Evolutionary conservation across 1,140 invertebrate genomes (phyloP), one percentile per base, ranked within the genome.

Genomic region (silkworm (Bombyx mori)): DNA sequence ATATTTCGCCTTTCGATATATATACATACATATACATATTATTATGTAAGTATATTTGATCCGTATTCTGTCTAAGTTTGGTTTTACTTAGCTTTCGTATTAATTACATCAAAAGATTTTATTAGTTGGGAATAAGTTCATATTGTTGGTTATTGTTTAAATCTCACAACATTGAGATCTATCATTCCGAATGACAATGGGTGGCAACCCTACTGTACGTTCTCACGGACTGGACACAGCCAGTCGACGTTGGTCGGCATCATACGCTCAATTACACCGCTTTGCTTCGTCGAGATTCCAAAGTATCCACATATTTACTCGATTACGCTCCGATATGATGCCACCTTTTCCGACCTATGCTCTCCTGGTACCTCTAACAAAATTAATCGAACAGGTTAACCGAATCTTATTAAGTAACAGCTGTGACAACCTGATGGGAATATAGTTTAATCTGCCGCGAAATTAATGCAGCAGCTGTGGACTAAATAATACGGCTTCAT

Each of bases 221-320:
- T 68, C 58, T 46, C 62, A 67, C 62, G 60, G 65, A 66, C 58
- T 71, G 67, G 66, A 61, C 68, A 62, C 75, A 79, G 70, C 63
- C 71, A 75, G 71, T 55, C 73, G 77, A 59, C 68, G 67, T 57
- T 35, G 62, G 56, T 52, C 56, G 66, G 69, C 69, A 78, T 82
- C 70, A 77, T 64, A 79, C 73, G 75, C 71, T 76, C 77, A 78
- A 82, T 78, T 79, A 77, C 71, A 79, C 73, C 49, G 61, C 58
- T 57, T 60, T 62, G 60, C 67, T 56, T 68, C 61, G 60, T 50
- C 54, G 52, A 35, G 26, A 35, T 35, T 35, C 26, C 26, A 35
- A 35, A 35, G 26, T 35, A 2, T 35, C 26, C 26, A 35, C 26
- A 35, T 35, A 35, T 35, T 35, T 35, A 63, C 46, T 46, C 47